Conservation (phyloP, 1,140 invertebrate genomes). For the Drosophila chauvacae region DNA sequence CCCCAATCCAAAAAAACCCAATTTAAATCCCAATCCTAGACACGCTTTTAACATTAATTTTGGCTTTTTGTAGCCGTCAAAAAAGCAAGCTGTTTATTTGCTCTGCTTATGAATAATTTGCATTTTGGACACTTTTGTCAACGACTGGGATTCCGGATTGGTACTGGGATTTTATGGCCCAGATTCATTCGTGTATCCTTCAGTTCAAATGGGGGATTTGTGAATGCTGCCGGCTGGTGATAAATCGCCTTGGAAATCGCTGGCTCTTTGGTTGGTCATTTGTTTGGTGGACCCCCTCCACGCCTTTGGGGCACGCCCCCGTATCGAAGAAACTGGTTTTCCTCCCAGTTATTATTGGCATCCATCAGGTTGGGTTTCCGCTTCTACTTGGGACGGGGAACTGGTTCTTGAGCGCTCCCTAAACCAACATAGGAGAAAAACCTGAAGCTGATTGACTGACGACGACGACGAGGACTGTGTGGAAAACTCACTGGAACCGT, state of each 20-base stretch:
- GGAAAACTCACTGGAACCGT: conserved; percentile 33
- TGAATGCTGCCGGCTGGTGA: conserved; percentile 18
- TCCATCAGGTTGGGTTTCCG: conserved; percentile 48
- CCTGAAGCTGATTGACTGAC: conserved; percentile 42
- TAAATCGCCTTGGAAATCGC: conserved; percentile 39
- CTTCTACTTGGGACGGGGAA: conserved; percentile 2
- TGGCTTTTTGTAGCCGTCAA: conserved; percentile 1
- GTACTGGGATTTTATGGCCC: background rate
- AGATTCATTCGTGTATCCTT: background rate
- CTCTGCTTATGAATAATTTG: conserved; percentile 46
- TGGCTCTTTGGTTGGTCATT: conserved; percentile 28
- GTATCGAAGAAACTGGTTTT: conserved; percentile 23
- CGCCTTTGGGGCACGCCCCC: conserved; percentile 6
- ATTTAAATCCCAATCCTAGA: background rate
- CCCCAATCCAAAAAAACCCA: background rate
- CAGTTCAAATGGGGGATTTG: conserved; percentile 10
- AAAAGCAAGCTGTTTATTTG: conserved; percentile 41
- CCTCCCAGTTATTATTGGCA: conserved; percentile 26
- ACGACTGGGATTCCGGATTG: conserved; percentile 8
- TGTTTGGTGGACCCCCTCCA: background rate
- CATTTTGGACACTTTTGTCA: conserved; percentile 44
- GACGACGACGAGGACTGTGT: conserved; percentile 1
- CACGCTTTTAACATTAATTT: conserved; percentile 34
- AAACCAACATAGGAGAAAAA: conserved; percentile 21
- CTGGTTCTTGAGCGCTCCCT: conserved; percentile 32